Conservation (phyloP, 2,113 vertebrate species). For the pig (Sus scrofa) region DNA sequence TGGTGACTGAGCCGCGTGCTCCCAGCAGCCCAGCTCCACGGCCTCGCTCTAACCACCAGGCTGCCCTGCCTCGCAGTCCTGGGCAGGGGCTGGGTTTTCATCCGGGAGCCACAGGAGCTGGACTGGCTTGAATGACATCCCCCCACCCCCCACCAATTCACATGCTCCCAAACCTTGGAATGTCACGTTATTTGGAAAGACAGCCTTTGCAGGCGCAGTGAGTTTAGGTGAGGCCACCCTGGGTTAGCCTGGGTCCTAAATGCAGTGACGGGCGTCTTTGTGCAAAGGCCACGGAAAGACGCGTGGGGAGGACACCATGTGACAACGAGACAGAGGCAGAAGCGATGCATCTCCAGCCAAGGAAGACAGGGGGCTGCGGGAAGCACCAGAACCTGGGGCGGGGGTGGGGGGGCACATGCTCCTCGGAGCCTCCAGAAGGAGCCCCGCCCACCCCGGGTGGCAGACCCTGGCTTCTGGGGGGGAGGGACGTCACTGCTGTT, state of each 20-base stretch:
- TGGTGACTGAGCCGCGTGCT: not conserved
- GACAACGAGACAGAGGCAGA: not conserved
- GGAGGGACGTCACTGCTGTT: not conserved
- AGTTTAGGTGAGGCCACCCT: not conserved
- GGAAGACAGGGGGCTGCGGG: not conserved
- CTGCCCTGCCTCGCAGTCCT: not conserved
- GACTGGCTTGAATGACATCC: not conserved
- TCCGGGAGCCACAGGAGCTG: not conserved
- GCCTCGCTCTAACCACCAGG: not conserved
- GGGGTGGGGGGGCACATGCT: not conserved
- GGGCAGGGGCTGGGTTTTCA: not conserved
- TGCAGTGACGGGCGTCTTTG: not conserved
- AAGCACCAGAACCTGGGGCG: not conserved
- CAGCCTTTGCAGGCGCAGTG: not conserved
- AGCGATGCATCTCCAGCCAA: not conserved
- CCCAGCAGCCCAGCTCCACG: accelerated
- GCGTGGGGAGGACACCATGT: not conserved
- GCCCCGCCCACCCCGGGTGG: accelerated
- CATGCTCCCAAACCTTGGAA: not conserved
- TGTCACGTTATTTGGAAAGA: not conserved
- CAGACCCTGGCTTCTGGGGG: not conserved
- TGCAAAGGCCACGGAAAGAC: not conserved
- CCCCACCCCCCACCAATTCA: not conserved
- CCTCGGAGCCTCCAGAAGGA: not conserved
- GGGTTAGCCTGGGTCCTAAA: not conserved